Conservation (phyloP, 2,888 invertebrate species). For the Azorinus chamasolen region DNA sequence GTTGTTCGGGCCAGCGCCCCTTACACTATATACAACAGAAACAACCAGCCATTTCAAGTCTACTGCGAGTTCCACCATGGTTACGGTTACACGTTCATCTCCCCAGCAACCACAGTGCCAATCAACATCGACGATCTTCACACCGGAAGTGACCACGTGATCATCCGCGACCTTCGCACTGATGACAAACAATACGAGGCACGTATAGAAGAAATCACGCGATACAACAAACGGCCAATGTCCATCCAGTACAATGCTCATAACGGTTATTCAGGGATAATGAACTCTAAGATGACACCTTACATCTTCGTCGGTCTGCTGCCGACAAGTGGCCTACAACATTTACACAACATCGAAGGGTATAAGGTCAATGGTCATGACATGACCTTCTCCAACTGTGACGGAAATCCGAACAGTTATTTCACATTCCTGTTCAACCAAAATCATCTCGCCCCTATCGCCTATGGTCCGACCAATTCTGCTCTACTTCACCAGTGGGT, state of each 20-base stretch:
- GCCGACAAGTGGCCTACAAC: slow-evolving; percentile 9
- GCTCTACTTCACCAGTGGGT: slow-evolving; percentile 48
- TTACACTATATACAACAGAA: slow-evolving; percentile 36
- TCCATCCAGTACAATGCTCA: slow-evolving; percentile 39
- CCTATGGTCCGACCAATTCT: neutral
- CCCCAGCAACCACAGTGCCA: slow-evolving; percentile 16
- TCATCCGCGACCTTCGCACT: slow-evolving; percentile 32
- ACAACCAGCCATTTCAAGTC: slow-evolving; percentile 32
- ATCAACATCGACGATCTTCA: slow-evolving; percentile 35
- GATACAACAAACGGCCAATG: slow-evolving; percentile 20
- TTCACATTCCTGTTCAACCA: slow-evolving; percentile 4
- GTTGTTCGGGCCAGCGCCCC: slow-evolving; percentile 9
- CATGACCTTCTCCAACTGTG: slow-evolving; percentile 46
- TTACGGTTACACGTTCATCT: slow-evolving; percentile 36
- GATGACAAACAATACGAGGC: slow-evolving; percentile 38
- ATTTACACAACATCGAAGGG: slow-evolving; percentile 18
- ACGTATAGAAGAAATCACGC: slow-evolving; percentile 29
- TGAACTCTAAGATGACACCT: slow-evolving; percentile 38
- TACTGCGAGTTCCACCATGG: slow-evolving; percentile 42
- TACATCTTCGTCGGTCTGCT: slow-evolving; percentile 41
- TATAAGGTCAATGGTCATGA: slow-evolving; percentile 39
- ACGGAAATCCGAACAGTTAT: slow-evolving; percentile 33
- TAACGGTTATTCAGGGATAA: slow-evolving; percentile 14
- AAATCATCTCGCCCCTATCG: neutral
- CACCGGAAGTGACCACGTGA: slow-evolving; percentile 27